Conservation (phyloP, 2,888 invertebrate species). For the Amphipoea oculea region DNA sequence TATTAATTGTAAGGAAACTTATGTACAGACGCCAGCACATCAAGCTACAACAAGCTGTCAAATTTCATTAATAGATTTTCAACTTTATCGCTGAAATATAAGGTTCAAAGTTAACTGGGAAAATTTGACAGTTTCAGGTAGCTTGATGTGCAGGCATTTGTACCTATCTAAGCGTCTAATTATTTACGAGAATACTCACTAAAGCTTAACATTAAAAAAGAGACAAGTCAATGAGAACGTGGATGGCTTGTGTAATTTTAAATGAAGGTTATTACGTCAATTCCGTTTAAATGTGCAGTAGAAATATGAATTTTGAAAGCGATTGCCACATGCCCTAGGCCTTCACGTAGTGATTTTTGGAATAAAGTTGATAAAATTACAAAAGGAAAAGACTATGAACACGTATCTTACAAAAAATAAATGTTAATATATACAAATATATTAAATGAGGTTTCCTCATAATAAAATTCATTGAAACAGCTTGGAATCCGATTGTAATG, state of each 20-base stretch:
- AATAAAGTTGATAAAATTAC: not conserved
- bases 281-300: not conserved
- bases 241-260: not conserved
- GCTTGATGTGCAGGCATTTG: not conserved
- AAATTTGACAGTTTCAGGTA: too few species aligned
- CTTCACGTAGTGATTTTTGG: not conserved
- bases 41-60: too few species aligned
- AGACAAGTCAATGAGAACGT: not conserved
- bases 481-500: conserved; percentile 12
- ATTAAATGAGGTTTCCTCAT: not conserved
- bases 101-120: too few species aligned
- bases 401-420: not conserved
- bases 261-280: not conserved
- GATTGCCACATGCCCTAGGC: too few species aligned
- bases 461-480: conserved; percentile 25
- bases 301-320: not conserved
- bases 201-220: not conserved
- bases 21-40: not conserved
- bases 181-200: conserved; percentile 19
- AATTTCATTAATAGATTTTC: too few species aligned
- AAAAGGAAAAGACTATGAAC: not conserved
- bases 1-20: conserved; percentile 1
- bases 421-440: not conserved
- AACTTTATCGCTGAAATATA: too few species aligned
- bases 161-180: conserved; percentile 3